Base-by-base conservation (phyloP, 2,797 vertebrate species). In the Carapus acus region DNA sequence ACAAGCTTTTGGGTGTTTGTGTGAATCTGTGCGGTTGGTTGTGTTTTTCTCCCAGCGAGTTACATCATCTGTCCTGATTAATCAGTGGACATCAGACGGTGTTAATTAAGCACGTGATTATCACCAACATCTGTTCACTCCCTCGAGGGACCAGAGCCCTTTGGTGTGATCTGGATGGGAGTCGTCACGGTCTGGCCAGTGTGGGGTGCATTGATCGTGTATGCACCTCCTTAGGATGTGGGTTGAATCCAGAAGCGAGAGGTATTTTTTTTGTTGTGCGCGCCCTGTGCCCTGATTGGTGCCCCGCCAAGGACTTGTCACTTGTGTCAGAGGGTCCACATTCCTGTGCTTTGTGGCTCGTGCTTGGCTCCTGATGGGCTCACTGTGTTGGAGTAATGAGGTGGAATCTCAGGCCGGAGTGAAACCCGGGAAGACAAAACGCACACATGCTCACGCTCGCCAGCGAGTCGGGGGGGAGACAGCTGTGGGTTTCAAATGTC, bases 301-400 rank as follows among this genome's bases (percentile, higher is more conserved):
- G 18, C 68, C 40, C 61, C 23, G 18, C 15, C 18, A 31, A 54
- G 40, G 18, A 27, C 21, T 58, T 17, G 45, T 68, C 49, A 51
- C 44, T 58, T 59, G 52, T 54, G 53, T 65, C 57, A 58, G 38
- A 15, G 18, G 54, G 22, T 67, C 62, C 57, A 61, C 83, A 82
- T 86, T 85, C 78, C 78, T 78, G 59, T 55, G 67, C 67, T 71
- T 58, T 61, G 33, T 66, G 58, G 40, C 62, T 76, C n/a, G 40
- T 73, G 63, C 37, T 59, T 56, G 56, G 1, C 24, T 50, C 45
- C 17, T 47, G 45, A 62, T 56, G 58, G 64, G 69, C 49, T 75
- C 66, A 38, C 58, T 60, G 62, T 59, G 76, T 24, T 31, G 77
- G 76, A 67, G 68, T 83, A 83, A 84, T 82, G 81, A 76, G 74